Conservation (phyloP, 2,888 invertebrate species). For the Callosobruchus maculatus region DNA sequence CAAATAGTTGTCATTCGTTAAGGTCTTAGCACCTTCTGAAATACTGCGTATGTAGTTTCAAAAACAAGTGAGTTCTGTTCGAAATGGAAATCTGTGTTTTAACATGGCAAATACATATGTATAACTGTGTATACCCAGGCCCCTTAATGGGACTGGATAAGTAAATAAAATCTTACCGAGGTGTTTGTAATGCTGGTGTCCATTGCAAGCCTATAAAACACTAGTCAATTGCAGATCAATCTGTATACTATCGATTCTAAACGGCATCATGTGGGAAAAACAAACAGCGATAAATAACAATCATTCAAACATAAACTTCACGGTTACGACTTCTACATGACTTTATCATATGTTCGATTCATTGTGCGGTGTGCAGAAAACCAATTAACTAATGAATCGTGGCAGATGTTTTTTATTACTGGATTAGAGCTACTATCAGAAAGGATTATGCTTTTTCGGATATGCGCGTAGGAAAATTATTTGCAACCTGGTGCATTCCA, state of each 20-base stretch:
- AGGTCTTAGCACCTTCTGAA: too few relatives aligned
- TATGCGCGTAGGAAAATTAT: not conserved
- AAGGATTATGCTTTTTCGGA: not conserved
- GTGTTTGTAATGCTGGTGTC: not conserved
- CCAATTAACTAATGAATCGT: not conserved
- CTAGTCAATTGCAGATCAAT: not conserved
- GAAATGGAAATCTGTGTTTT: too few relatives aligned
- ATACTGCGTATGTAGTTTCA: too few relatives aligned
- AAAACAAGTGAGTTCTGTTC: too few relatives aligned
- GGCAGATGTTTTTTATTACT: not conserved
- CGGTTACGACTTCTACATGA: constrained; percentile 10
- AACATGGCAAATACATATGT: too few relatives aligned
- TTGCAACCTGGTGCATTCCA: too few relatives aligned
- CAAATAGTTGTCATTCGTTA: too few relatives aligned
- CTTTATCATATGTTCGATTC: not conserved
- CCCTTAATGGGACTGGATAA: too few relatives aligned
- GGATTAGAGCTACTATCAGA: not conserved
- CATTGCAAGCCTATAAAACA: not conserved
- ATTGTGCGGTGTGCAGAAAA: not conserved
- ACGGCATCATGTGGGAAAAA: not conserved
- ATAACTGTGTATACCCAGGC: too few relatives aligned
- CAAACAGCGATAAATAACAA: not conserved
- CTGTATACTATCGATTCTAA: not conserved
- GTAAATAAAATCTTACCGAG: not conserved
- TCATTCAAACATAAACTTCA: constrained; percentile 1